phyloP scores from a whole-genome alignment of 2,113 vertebrate species.

The Chrysemys picta region DNA sequence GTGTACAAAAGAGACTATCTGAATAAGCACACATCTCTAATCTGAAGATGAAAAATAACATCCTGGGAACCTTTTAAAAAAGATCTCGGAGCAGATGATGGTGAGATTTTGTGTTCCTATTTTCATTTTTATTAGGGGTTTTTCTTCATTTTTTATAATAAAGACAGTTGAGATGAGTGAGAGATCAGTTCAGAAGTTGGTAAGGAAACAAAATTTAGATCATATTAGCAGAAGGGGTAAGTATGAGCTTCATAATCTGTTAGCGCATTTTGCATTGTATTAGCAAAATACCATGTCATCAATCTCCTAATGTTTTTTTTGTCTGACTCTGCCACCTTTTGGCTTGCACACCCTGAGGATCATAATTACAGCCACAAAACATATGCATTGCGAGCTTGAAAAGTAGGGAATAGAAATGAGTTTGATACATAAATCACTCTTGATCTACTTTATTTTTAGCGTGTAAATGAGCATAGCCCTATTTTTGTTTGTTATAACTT shows the following conservation, averaged over 20 bases:
- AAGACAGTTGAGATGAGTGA: constrained; percentile 63
- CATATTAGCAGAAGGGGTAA: constrained; percentile 51
- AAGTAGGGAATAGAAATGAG: constrained; percentile 68
- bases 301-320: constrained; percentile 74
- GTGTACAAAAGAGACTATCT: constrained; percentile 3
- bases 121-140: constrained; percentile 47
- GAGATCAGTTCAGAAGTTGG: constrained; percentile 61
- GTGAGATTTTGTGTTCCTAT: constrained; percentile 39
- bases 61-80: constrained; percentile 34
- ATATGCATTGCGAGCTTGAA: constrained; percentile 61
- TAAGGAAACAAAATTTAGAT: constrained; percentile 72
- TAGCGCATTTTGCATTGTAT: constrained; percentile 73
- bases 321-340: constrained; percentile 73
- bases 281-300: constrained; percentile 76
- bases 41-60: not conserved
- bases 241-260: constrained; percentile 69
- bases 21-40: not conserved
- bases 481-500: constrained; percentile 32
- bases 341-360: constrained; percentile 71
- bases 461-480: constrained; percentile 26
- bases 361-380: constrained; percentile 64
- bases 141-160: constrained; percentile 68
- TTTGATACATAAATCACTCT: constrained; percentile 71
- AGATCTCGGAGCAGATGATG: constrained; percentile 30
- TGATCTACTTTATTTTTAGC: constrained; percentile 51